These are phyloP conservation scores for Chromoteleia sp. DNA, from an alignment of 2,888 invertebrate species.

Conservation along the genomic window DNA sequence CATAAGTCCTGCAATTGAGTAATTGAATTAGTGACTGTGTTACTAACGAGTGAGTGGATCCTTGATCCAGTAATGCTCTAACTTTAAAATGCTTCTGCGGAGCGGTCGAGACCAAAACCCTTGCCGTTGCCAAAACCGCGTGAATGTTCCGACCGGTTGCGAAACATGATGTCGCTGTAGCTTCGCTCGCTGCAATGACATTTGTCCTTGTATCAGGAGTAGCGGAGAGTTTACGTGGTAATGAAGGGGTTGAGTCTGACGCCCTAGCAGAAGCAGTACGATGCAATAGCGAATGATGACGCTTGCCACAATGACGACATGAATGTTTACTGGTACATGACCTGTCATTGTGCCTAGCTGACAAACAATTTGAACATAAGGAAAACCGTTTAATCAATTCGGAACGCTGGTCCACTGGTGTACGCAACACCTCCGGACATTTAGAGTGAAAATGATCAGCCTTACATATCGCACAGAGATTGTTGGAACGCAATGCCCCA, in stretches of 20 bases:
- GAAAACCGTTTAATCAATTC: background rate
- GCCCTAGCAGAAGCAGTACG: no score
- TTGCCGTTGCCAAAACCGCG: constrained; percentile 21
- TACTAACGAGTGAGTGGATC: no score
- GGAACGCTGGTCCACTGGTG: background rate
- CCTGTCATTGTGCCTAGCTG: background rate
- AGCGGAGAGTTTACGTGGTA: no score
- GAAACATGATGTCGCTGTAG: background rate
- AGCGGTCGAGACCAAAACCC: constrained; percentile 8
- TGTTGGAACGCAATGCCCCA: background rate
- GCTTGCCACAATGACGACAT: constrained; percentile 11
- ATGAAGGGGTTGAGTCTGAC: background rate
- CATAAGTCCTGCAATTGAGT: no score
- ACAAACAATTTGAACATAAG: constrained; percentile 25
- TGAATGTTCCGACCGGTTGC: background rate
- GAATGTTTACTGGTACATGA: constrained; percentile 4
- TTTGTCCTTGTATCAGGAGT: no score
- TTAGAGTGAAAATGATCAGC: constrained; percentile 5
- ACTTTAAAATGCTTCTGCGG: background rate
- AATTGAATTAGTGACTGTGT: no score
- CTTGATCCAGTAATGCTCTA: background rate
- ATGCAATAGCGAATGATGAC: constrained; percentile 29
- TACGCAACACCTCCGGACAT: background rate
- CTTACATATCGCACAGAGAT: background rate
- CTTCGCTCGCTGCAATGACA: background rate